These are phyloP conservation scores for Nudaria mundana DNA, from an alignment of 2,888 invertebrate species.

Conservation along the genomic window DNA sequence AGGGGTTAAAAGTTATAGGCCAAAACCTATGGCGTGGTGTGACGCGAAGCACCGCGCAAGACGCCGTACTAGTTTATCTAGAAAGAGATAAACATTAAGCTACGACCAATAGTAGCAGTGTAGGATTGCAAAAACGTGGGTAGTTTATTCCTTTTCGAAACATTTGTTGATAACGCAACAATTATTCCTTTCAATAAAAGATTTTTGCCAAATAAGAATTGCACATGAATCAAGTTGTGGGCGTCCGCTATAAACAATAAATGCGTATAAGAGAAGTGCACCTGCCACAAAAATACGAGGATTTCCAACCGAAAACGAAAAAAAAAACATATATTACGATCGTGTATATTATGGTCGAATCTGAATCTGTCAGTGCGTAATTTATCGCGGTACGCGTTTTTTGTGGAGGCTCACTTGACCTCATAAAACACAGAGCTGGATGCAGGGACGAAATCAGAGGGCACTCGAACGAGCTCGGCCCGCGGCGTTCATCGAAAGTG, in stretches of 20 bases:
- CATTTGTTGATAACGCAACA: no score
- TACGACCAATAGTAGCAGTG: no score
- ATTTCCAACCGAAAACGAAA: constrained; percentile 35
- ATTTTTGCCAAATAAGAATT: no score
- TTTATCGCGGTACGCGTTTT: constrained; percentile 76
- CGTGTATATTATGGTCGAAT: constrained; percentile 76
- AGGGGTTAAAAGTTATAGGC: no score
- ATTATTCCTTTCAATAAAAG: no score
- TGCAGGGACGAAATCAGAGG: constrained; percentile 66
- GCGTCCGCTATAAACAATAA: constrained; percentile 21
- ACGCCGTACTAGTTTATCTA: no score
- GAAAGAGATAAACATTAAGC: no score
- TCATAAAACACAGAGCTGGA: constrained; percentile 76
- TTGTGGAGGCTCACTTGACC: constrained; percentile 78
- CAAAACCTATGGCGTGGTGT: no score
- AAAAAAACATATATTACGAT: constrained; percentile 72
- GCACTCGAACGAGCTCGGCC: constrained; percentile 62
- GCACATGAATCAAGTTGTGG: no score
- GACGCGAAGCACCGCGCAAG: no score
- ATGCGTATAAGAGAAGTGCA: constrained; percentile 27
- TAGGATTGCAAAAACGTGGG: no score
- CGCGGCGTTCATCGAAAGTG: constrained; percentile 71
- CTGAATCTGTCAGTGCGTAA: constrained; percentile 81
- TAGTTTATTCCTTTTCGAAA: no score
- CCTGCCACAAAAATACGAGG: constrained; percentile 36